phyloP scores from a whole-genome alignment of 2,888 invertebrate genomes.

The Leptinotarsa tumamoca region DNA sequence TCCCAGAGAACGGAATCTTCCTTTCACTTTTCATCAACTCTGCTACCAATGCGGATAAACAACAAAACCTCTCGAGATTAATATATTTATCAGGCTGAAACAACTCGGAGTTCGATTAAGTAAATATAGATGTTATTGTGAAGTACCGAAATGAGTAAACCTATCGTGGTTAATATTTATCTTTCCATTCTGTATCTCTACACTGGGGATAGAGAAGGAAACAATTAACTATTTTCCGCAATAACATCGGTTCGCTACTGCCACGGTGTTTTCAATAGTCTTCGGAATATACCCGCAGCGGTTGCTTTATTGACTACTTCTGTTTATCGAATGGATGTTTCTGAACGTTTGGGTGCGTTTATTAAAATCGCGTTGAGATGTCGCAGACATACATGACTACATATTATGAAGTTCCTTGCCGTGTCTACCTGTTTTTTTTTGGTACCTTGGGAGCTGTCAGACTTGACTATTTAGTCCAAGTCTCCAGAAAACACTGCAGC shows the following conservation, averaged over 20 bases:
- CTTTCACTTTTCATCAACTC: background rate
- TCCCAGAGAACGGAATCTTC: background rate
- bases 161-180: slow-evolving; percentile 8
- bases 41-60: background rate
- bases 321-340: slow-evolving; percentile 3
- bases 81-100: slow-evolving; percentile 10
- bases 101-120: slow-evolving; percentile 14
- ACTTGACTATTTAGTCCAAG: too few relatives aligned
- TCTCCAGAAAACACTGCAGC: too few relatives aligned
- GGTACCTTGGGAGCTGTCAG: too few relatives aligned
- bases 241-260: background rate
- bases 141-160: slow-evolving; percentile 13
- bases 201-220: background rate
- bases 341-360: background rate
- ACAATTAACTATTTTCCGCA: slow-evolving; percentile 19
- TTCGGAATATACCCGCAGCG: background rate
- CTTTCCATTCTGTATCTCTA: background rate
- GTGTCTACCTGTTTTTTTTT: too few relatives aligned
- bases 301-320: slow-evolving; percentile 3
- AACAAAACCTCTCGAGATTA: background rate
- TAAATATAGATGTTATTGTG: slow-evolving; percentile 19
- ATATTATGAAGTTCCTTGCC: too few relatives aligned
- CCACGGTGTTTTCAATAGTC: background rate
- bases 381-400: too few relatives aligned
- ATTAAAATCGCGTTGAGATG: too few relatives aligned